phyloP scores from a whole-genome alignment of 2,888 invertebrate genomes.

The Adelphocoris suturalis region DNA sequence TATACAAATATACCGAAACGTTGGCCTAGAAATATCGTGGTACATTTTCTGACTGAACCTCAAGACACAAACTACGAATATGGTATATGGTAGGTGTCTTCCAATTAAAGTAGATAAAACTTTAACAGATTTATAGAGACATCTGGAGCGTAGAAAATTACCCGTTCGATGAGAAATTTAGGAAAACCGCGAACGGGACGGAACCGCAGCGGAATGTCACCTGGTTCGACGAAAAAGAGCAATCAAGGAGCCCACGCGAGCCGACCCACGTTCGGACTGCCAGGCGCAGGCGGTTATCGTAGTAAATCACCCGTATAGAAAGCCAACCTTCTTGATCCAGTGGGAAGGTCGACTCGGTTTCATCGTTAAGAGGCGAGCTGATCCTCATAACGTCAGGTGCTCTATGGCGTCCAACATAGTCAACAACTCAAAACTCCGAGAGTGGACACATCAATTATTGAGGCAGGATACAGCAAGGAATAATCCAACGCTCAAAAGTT shows the following conservation, averaged over 20 bases:
- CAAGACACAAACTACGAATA: too few relatives aligned
- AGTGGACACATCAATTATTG: too few relatives aligned
- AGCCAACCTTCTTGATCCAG: conserved; percentile 9
- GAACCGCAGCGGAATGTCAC: conserved; percentile 22
- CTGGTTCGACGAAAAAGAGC: conserved; percentile 44
- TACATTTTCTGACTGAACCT: too few relatives aligned
- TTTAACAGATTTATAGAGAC: background rate
- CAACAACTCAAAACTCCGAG: too few relatives aligned
- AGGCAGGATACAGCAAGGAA: too few relatives aligned
- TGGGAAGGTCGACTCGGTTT: conserved; percentile 14
- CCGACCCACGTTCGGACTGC: conserved; percentile 11
- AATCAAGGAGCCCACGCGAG: conserved; percentile 27
- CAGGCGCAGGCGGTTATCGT: conserved; percentile 29
- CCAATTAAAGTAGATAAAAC: too few relatives aligned
- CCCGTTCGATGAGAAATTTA: conserved; percentile 2
- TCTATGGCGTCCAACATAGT: too few relatives aligned
- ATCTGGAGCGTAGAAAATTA: background rate
- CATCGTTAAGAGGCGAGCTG: background rate
- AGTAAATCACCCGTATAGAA: conserved; percentile 50
- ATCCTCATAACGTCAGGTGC: too few relatives aligned
- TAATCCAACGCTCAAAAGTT: too few relatives aligned
- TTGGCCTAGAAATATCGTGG: too few relatives aligned
- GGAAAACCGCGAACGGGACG: background rate
- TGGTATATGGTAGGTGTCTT: too few relatives aligned
- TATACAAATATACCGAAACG: too few relatives aligned